Base-by-base conservation (phyloP, 64 coral and sea anemone genomes). In the Dendrophyllia cribrosa region DNA sequence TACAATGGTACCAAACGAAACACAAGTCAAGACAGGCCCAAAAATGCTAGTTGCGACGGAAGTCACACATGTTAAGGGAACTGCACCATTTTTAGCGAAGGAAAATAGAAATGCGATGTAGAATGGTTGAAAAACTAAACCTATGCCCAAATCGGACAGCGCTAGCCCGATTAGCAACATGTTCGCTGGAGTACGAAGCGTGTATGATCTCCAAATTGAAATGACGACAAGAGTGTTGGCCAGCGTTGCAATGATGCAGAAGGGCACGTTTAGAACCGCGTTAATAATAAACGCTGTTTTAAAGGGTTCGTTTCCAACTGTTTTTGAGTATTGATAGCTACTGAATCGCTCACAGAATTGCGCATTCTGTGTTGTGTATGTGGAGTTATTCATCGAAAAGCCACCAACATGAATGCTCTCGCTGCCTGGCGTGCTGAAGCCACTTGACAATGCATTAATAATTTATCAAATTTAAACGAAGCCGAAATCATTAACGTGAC, bases 1-100 rank as follows among this genome's bases (percentile, higher is more conserved):
- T 17, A 75, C 74, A 6, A 90, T 63, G 5, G 88, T 81, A 14
- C 63, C 19, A 24, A 90, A 90, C 15, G 88, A 90, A n/a, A 90
- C 88, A 11, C 62, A 61, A 13, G 75, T 80, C 7, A 51, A 49
- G 8, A 51, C 17, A 2, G 72, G 1, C 13, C 43, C 72, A 4
- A 46, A 48, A 20, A 75, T 20, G 5, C 43, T n/a, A 0, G 50
- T 9, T 11, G 72, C 72, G 3, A 43, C 72, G 16, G 72, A 7
- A 2, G 46, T 45, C 2, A 49, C 20, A 46, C 72, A 75, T 20
- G 45, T 51, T 20, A 49, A 50, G 7, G 0, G 6, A 1, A 0
- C 15, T n/a, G 46, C 26, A n/a, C 72, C 72, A 19, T 17, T 44
- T 20, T 75, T 9, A n/a, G 72, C 72, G 20, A 51, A 75, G 43